phyloP scores from a whole-genome alignment of 2,797 vertebrate species.

The Sebastes melanostomus region DNA sequence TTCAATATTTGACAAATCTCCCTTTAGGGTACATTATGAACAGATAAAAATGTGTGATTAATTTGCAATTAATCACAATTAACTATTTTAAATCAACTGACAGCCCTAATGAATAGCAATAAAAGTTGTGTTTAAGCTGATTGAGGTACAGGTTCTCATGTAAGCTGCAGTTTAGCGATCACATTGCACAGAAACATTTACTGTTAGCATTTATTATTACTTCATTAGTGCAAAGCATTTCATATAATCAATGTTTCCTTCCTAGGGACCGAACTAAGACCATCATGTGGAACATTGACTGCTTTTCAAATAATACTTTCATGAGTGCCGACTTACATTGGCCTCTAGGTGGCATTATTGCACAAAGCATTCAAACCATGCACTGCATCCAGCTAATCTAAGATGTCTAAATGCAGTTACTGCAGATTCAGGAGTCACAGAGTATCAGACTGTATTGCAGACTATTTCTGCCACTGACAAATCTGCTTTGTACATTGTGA shows the following conservation, averaged over 20 bases:
- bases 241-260: not conserved
- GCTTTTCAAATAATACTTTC: not conserved
- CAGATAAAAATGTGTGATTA: no score
- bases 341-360: conserved; percentile 66
- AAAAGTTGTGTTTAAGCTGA: not conserved
- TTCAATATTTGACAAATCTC: no score
- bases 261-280: not conserved
- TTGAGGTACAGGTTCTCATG: not conserved
- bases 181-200: not conserved
- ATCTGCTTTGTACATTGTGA: not conserved
- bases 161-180: not conserved
- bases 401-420: not conserved
- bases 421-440: not conserved
- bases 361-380: conserved; percentile 17
- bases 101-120: not conserved
- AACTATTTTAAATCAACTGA: no score
- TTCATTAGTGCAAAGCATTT: not conserved
- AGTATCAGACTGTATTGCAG: not conserved
- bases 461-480: not conserved
- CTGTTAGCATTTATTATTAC: not conserved
- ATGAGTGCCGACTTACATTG: conserved; percentile 3
- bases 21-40: no score
- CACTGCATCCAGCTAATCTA: not conserved
- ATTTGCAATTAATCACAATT: no score
- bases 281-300: not conserved